phyloP scores from a whole-genome alignment of 1,140 invertebrate genomes.

The Pygmarrhopalites habei region DNA sequence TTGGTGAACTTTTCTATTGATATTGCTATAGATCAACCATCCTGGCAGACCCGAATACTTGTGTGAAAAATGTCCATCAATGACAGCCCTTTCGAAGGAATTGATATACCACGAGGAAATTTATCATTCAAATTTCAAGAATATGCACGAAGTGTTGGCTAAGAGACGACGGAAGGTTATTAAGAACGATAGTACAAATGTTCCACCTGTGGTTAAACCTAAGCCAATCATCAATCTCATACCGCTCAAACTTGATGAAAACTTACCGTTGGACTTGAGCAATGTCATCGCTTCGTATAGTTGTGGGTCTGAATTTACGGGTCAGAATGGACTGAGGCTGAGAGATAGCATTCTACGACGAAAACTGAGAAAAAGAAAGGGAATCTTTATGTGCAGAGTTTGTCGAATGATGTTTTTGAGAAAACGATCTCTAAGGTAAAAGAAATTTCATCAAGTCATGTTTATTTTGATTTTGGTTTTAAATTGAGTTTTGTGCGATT shows the following conservation, averaged over 20 bases:
- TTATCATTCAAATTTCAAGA: constrained; percentile 4
- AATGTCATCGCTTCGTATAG: constrained; percentile 5
- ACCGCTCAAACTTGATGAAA: constrained; percentile 3
- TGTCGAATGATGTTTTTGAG: constrained; percentile 16
- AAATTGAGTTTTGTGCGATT: no score
- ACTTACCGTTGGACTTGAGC: constrained; percentile 1
- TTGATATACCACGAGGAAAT: neutral
- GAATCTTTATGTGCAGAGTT: constrained; percentile 7
- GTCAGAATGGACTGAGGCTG: neutral
- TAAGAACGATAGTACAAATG: neutral
- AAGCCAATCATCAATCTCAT: neutral
- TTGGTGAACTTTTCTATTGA: no score
- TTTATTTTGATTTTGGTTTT: no score
- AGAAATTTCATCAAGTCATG: neutral
- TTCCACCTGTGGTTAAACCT: neutral
- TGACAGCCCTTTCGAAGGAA: constrained; percentile 4
- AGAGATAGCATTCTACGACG: neutral
- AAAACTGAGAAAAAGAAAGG: neutral
- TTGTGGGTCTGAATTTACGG: neutral
- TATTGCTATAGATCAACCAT: constrained; percentile 12
- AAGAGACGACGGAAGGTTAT: neutral
- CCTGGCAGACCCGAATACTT: neutral
- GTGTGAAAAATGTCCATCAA: constrained; percentile 13
- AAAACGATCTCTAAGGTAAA: neutral
- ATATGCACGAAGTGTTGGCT: neutral